Evolutionary conservation across 2,797 vertebrate genomes (phyloP).

Genomic region (Brachyalestes nurse): DNA sequence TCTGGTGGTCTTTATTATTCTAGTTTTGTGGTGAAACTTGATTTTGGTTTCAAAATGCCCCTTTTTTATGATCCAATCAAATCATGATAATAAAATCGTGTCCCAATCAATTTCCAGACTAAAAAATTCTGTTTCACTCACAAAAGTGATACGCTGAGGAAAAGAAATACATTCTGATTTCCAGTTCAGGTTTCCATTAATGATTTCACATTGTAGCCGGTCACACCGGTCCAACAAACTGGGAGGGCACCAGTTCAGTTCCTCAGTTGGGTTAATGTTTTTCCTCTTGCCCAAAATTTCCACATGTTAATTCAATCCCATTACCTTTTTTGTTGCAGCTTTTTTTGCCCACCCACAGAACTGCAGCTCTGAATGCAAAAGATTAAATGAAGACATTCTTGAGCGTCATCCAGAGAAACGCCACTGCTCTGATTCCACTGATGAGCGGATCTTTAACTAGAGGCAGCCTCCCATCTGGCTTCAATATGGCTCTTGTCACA

Average conservation of each 20-base stretch:
- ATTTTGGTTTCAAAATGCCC: too few relatives aligned
- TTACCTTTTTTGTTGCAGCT: slow-evolving; percentile 19
- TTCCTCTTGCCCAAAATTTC: slow-evolving; percentile 21
- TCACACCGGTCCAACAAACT: neutral
- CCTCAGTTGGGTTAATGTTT: slow-evolving; percentile 29
- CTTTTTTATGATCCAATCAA: too few relatives aligned
- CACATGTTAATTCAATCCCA: slow-evolving; percentile 40
- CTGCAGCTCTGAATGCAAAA: slow-evolving; percentile 45
- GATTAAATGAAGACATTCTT: slow-evolving; percentile 59
- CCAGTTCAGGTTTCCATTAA: neutral
- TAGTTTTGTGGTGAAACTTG: too few relatives aligned
- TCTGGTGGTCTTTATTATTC: too few relatives aligned
- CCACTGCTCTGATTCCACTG: slow-evolving; percentile 54
- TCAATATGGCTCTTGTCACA: slow-evolving; percentile 62
- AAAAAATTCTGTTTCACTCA: too few relatives aligned
- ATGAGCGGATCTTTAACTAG: slow-evolving; percentile 61
- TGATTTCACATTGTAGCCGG: neutral
- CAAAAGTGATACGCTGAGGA: too few relatives aligned
- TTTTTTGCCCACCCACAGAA: slow-evolving; percentile 46
- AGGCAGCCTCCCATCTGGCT: slow-evolving; percentile 60
- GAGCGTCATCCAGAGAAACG: slow-evolving; percentile 56
- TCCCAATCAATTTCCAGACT: too few relatives aligned
- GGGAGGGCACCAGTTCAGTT: slow-evolving; percentile 31
- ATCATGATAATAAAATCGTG: too few relatives aligned
- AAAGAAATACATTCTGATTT: too few relatives aligned